These are phyloP conservation scores for Enteromius trimaculatus DNA, from an alignment of 2,797 vertebrate genomes.

Conservation along the genomic window DNA sequence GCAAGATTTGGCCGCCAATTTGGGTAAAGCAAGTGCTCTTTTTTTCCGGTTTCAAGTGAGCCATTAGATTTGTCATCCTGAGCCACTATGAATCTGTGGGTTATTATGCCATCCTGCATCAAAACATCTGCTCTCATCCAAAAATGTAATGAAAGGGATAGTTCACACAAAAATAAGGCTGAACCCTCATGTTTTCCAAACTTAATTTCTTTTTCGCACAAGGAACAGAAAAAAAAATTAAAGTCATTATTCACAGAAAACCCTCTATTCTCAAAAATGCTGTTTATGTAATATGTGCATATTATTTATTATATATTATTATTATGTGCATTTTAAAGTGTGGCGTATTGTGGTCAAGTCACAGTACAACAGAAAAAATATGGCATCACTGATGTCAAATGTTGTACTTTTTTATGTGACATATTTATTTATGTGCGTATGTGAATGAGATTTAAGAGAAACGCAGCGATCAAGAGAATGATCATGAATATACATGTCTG, in stretches of 20 bases:
- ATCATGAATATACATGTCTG: neutral
- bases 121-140: constrained; percentile 19
- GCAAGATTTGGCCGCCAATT: constrained; percentile 33
- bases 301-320: too few relatives aligned
- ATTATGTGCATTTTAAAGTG: neutral
- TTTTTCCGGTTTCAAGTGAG: constrained; percentile 1
- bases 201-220: neutral
- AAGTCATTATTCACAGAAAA: neutral
- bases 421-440: neutral
- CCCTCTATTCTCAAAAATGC: neutral
- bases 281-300: neutral
- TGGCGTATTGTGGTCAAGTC: neutral
- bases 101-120: constrained; percentile 17
- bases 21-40: constrained; percentile 30
- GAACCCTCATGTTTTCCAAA: neutral
- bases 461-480: neutral
- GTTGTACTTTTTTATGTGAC: neutral
- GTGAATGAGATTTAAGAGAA: neutral
- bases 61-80: constrained; percentile 11
- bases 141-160: neutral
- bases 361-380: neutral
- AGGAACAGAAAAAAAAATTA: neutral
- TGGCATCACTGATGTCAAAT: neutral
- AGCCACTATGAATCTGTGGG: neutral
- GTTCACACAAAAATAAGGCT: neutral